phyloP scores from a whole-genome alignment of 2,888 invertebrate species.

The Drosophila lutescens region DNA sequence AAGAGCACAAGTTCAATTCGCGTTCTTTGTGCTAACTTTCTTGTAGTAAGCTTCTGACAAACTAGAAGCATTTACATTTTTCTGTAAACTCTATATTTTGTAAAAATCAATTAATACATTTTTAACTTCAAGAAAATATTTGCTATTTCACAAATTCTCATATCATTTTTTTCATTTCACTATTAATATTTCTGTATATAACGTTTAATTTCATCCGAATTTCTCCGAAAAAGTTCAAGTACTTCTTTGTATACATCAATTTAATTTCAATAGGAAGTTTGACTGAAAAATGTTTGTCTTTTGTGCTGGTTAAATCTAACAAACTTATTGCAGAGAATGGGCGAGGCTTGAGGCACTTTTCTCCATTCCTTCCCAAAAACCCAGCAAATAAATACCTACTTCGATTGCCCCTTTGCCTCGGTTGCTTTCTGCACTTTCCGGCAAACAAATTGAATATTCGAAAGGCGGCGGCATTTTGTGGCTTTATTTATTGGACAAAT shows the following conservation, averaged over 20 bases:
- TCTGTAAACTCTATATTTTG: too few relatives aligned
- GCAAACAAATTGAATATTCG: constrained; percentile 22
- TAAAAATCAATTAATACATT: too few relatives aligned
- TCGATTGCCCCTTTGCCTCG: constrained; percentile 18
- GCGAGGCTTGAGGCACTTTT: neutral
- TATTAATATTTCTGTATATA: too few relatives aligned
- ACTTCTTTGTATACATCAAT: neutral
- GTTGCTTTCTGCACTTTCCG: constrained; percentile 26
- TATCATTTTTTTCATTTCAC: too few relatives aligned
- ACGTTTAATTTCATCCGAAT: neutral
- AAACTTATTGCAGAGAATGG: constrained; percentile 2
- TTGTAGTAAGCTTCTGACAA: neutral
- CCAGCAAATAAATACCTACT: constrained; percentile 34
- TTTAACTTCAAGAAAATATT: neutral
- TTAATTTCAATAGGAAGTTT: constrained; percentile 5
- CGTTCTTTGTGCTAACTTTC: neutral
- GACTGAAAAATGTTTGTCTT: constrained; percentile 7
- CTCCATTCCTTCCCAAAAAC: neutral
- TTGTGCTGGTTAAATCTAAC: constrained; percentile 16
- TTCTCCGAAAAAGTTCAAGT: neutral
- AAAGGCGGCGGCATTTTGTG: constrained; percentile 23
- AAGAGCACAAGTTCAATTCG: constrained; percentile 10
- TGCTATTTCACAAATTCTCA: too few relatives aligned
- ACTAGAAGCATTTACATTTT: too few relatives aligned
- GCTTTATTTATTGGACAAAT: constrained; percentile 48